A percentile compares a stretch with the other conserved stretches of the same genome.
These are phyloP conservation scores for Melitaea cinxia DNA, from an alignment of 1,140 invertebrate genomes.

Conservation along the genomic window DNA sequence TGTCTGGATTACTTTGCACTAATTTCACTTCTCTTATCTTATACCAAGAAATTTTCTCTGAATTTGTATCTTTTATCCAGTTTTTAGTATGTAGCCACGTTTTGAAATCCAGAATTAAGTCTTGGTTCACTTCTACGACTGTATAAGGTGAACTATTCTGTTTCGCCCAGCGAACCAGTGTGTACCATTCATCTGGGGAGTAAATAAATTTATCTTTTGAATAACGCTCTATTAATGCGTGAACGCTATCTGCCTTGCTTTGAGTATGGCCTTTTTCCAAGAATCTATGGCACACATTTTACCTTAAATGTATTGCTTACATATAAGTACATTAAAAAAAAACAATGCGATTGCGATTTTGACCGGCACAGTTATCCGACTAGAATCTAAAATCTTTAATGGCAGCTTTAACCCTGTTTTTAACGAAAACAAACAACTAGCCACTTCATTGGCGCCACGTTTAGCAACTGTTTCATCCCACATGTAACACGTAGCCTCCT, in stretches of 20 bases:
- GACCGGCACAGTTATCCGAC: slow-evolving; percentile 57
- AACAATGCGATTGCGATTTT: slow-evolving; percentile 58
- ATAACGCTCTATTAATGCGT: slow-evolving; percentile 38
- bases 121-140: too few species aligned
- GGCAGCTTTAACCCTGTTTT: slow-evolving; percentile 12
- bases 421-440: slow-evolving; percentile 37
- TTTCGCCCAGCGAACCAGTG: too few species aligned
- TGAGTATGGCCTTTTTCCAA: slow-evolving; percentile 52
- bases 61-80: too few species aligned
- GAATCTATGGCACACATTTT: slow-evolving; percentile 52
- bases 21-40: too few species aligned
- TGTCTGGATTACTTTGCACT: too few species aligned
- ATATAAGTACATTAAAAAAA: slow-evolving; percentile 51
- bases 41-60: too few species aligned
- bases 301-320: slow-evolving; percentile 37
- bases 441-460: slow-evolving; percentile 33
- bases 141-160: too few species aligned
- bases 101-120: too few species aligned
- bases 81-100: too few species aligned
- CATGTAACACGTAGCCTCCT: slow-evolving; percentile 39
- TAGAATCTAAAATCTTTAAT: slow-evolving; percentile 41
- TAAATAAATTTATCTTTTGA: too few species aligned
- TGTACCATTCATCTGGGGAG: too few species aligned
- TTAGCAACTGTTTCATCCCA: slow-evolving; percentile 39
- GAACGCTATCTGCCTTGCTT: slow-evolving; percentile 52